Percentiles rank a stretch among this genome's conserved stretches.
Conservation (phyloP, 2,888 invertebrate genomes). For the Tipula unca region DNA sequence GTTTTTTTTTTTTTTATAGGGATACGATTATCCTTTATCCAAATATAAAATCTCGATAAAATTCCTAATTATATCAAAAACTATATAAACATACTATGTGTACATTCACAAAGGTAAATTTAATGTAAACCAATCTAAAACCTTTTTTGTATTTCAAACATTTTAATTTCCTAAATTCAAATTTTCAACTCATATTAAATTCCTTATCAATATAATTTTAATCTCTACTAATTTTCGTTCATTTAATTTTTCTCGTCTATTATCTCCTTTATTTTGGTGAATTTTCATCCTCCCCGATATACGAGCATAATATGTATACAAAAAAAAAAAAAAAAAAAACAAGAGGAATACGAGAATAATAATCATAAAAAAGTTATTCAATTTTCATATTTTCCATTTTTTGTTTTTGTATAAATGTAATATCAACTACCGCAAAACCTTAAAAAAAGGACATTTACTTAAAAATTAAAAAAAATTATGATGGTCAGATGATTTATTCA, state of each 20-base stretch:
- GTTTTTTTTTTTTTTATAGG: not conserved
- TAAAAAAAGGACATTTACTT: conserved; percentile 3
- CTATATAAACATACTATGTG: not conserved
- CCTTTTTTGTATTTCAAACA: not conserved
- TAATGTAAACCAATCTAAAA: not conserved
- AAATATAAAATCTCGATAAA: not conserved
- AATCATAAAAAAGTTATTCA: conserved; percentile 3
- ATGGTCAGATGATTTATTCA: conserved; percentile 14
- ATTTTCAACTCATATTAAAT: conserved; percentile 8
- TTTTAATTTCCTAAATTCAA: conserved; percentile 8
- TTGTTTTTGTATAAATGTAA: not conserved
- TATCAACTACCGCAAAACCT: conserved; percentile 14
- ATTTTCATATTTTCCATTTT: not conserved
- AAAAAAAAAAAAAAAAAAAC: not conserved
- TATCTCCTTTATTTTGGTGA: not conserved
- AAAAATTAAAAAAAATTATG: not conserved
- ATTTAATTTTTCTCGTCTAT: not conserved
- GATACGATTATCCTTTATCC: conserved; percentile 1
- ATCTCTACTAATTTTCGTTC: conserved; percentile 8
- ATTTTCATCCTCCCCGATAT: not conserved
- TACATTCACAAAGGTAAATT: not conserved
- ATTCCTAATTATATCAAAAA: conserved; percentile 8
- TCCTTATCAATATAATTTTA: not conserved
- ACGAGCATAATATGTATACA: not conserved
- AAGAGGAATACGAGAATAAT: not conserved